These are phyloP conservation scores for Siniperca chuatsi DNA, from an alignment of 2,113 vertebrate species.

Conservation along the genomic window DNA sequence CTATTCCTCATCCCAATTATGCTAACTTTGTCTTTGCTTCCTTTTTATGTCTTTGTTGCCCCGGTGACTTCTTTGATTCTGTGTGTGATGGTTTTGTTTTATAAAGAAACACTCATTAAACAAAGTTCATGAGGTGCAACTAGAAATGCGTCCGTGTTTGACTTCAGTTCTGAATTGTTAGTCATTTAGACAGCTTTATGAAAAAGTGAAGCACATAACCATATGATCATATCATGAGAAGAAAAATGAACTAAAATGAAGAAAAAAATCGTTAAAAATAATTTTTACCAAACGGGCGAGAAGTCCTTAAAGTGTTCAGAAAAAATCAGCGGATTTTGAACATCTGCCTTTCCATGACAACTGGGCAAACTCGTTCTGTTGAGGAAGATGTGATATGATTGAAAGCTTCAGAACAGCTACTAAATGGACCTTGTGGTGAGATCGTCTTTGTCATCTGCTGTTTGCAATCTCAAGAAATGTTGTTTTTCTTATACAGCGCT, in stretches of 20 bases:
- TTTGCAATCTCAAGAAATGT: no score
- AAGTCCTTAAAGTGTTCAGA: no score
- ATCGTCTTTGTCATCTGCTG: no score
- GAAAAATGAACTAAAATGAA: neutral
- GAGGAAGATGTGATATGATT: no score
- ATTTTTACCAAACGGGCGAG: neutral
- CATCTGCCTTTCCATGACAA: no score
- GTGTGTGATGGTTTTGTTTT: neutral
- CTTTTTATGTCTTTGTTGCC: neutral
- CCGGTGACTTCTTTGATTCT: neutral
- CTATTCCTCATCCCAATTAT: neutral
- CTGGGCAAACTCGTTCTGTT: no score
- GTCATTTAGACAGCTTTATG: neutral
- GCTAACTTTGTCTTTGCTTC: neutral
- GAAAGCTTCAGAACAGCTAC: no score
- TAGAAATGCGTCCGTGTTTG: neutral
- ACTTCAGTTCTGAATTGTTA: neutral
- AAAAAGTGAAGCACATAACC: neutral
- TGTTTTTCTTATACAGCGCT: no score
- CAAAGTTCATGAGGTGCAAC: neutral
- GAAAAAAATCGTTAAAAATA: neutral
- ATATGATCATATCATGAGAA: neutral
- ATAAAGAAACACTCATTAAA: constrained; percentile 35
- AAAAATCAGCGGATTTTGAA: no score
- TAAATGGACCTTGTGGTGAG: no score